Percentiles rank a stretch among this genome's conserved stretches.
These are phyloP conservation scores for Eulemur rubriventer DNA, from an alignment of 2,797 vertebrate genomes.

Conservation along the genomic window DNA sequence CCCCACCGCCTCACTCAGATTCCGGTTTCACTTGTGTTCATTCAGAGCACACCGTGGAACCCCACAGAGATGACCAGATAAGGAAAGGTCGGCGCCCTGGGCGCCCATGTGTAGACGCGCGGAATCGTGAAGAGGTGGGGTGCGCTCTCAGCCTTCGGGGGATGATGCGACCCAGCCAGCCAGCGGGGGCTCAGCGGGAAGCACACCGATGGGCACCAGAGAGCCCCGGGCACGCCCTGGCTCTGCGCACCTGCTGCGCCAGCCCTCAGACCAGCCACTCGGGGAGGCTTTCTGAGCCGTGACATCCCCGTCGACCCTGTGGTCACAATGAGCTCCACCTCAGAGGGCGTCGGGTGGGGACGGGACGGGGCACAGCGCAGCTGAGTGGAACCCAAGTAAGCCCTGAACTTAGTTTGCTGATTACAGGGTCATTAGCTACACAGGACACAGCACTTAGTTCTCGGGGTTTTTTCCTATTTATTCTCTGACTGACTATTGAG, in stretches of 20 bases:
- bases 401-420: rapidly evolving
- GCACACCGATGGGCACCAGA: rapidly evolving
- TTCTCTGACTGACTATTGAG: background rate
- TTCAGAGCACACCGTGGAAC: background rate
- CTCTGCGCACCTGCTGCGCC: background rate
- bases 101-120: rapidly evolving
- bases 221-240: background rate
- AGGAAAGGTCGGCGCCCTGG: background rate
- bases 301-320: background rate
- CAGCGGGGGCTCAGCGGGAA: rapidly evolving
- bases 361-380: too few species aligned
- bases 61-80: rapidly evolving
- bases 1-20: background rate
- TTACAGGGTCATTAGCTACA: too few species aligned
- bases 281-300: background rate
- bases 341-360: background rate
- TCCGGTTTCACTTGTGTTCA: background rate
- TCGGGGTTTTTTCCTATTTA: background rate
- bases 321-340: background rate
- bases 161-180: too few species aligned
- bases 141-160: background rate
- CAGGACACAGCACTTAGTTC: background rate
- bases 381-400: background rate
- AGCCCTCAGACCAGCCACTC: too few species aligned
- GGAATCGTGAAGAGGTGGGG: background rate